Percentiles rank a stretch among this genome's conserved stretches.
Evolutionary conservation across 53 echinoderm and acorn worm genomes (phyloP).

Genomic region (Patiria pectinifera): DNA sequence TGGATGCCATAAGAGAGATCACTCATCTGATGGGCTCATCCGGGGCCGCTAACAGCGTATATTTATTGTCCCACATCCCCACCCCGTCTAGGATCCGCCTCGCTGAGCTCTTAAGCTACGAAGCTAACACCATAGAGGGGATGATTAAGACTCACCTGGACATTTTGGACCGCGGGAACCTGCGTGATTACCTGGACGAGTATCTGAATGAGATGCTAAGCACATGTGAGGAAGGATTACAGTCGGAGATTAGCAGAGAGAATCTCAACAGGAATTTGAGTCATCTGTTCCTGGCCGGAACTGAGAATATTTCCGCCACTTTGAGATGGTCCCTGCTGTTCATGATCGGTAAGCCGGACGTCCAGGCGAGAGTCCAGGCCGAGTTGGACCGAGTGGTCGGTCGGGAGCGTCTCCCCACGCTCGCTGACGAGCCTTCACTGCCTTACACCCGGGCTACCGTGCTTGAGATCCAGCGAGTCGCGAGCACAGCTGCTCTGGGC

Average conservation of each 20-base stretch:
- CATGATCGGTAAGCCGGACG: constrained; percentile 22
- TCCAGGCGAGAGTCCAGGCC: constrained; percentile 28
- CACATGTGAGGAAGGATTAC: neutral
- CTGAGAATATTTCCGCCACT: constrained; percentile 36
- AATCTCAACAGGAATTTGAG: constrained; percentile 17
- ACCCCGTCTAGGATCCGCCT: constrained; percentile 40
- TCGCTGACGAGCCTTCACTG: constrained; percentile 39
- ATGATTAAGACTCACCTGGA: constrained; percentile 33
- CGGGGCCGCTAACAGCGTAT: constrained; percentile 34
- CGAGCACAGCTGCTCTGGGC: constrained; percentile 14
- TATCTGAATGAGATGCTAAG: constrained; percentile 35
- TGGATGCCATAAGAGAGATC: constrained; percentile 17
- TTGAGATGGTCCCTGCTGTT: constrained; percentile 43
- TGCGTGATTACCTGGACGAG: constrained; percentile 25
- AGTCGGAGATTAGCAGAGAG: constrained; percentile 5
- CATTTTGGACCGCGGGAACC: constrained; percentile 9
- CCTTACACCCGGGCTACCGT: constrained; percentile 26
- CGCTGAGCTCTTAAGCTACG: constrained; percentile 4
- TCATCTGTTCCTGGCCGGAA: constrained; percentile 40
- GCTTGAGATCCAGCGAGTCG: constrained; percentile 16
- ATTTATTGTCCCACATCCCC: constrained; percentile 37
- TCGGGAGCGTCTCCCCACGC: neutral
- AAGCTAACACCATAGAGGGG: constrained; percentile 14
- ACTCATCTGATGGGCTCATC: constrained; percentile 40
- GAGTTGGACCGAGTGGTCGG: constrained; percentile 46